Evolutionary conservation across 1,140 invertebrate species (phyloP), one percentile per base, ranked within the genome.

Genomic region (Musca domestica): DNA sequence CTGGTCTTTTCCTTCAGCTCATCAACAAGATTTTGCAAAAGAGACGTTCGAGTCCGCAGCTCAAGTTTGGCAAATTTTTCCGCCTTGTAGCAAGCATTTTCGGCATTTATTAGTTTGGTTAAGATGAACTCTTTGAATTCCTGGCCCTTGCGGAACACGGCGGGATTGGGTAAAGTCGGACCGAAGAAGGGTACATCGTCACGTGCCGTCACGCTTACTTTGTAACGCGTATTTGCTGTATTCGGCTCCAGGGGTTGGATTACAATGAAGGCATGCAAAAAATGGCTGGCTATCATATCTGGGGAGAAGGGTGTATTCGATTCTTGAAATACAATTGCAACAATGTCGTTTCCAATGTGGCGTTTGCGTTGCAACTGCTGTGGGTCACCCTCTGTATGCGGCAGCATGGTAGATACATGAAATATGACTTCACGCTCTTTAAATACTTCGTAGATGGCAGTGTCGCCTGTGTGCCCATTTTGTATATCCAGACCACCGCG

Each of bases 261-360:
- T 63, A 99, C 93, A 73, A 99, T 94, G 84, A 95, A 99, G 25
- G 95, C 92, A 83, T 99, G 96, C 69, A 99, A 87, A 83, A 98
- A 98, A 84, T 98, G 95, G 30, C 95, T 98, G 54, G 96, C 95
- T 67, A 99, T 98, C 94, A 98, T 97, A 83, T 98, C 95, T 20
- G 97, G 97, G 34, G 94, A 93, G 84, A 99, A 99, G 64, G 96
- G 96, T 23, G 97, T 99, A 82, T 97, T 94, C 72, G 91, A 91
- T 83, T 99, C 97, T 87, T 99, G 96, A 84, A 96, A 96, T 71
- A 99, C 93, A 67, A 99, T 91, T 61, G 96, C 95, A n/a, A 99
- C 96, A 69, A 99, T 98, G 79, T 99, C 97, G 82, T 98, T 98
- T 70, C 94, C 95, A 71, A 98, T 96, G 83, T 98, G 95, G 51